These are phyloP conservation scores for Temnothorax unifasciatus DNA, from an alignment of 2,888 invertebrate genomes.

Conservation along the genomic window DNA sequence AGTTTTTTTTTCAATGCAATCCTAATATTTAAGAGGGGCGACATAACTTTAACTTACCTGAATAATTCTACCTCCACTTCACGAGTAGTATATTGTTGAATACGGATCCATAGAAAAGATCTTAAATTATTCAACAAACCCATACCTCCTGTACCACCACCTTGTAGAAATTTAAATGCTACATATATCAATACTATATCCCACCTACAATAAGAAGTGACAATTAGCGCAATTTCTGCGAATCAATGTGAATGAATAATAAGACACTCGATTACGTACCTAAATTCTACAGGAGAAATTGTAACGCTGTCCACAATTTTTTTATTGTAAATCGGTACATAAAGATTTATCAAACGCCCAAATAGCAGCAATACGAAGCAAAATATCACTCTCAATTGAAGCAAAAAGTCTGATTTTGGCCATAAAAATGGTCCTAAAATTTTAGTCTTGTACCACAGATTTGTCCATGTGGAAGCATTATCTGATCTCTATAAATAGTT, in stretches of 20 bases:
- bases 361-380: slow-evolving; percentile 92
- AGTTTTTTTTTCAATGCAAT: slow-evolving; percentile 29
- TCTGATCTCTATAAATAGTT: slow-evolving; percentile 83
- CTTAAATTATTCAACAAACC: slow-evolving; percentile 97
- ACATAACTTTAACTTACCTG: slow-evolving; percentile 69
- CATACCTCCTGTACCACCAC: slow-evolving; percentile 97
- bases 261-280: slow-evolving; percentile 68
- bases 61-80: slow-evolving; percentile 92
- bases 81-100: slow-evolving; percentile 98
- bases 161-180: slow-evolving; percentile 96
- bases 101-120: slow-evolving; percentile 97
- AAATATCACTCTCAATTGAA: slow-evolving; percentile 94
- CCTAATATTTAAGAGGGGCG: not conserved
- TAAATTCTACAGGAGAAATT: slow-evolving; percentile 76
- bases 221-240: not conserved
- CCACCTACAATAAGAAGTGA: slow-evolving; percentile 89
- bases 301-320: slow-evolving; percentile 89
- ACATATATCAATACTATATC: slow-evolving; percentile 96
- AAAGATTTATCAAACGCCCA: slow-evolving; percentile 96
- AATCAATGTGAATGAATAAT: not conserved
- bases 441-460: slow-evolving; percentile 92
- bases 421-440: slow-evolving; percentile 96
- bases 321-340: slow-evolving; percentile 97
- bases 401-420: slow-evolving; percentile 93
- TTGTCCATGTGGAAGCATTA: slow-evolving; percentile 92